Evolutionary conservation across 2,797 vertebrate species (phyloP), one percentile per base, ranked within the genome.

Genomic region (Nasua narica): DNA sequence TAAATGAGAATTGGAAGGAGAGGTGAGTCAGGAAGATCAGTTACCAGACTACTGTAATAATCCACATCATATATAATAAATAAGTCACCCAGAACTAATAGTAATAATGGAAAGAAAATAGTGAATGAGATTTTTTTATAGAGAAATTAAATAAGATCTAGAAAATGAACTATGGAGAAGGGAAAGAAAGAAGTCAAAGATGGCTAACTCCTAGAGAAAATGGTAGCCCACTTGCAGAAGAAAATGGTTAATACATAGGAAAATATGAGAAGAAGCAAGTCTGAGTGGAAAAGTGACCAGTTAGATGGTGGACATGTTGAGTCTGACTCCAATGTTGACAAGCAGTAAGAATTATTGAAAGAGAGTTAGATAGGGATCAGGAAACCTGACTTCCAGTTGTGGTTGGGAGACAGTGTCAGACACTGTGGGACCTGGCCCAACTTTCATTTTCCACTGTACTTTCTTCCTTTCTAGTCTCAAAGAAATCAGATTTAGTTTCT

Each of bases 121-220:
- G 77, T 70, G 43, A 70, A 60, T 40, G 32, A 87, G 10, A 79
- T 25, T 56, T 90, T 70, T 60, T 5, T 60, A 94, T n/a, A 46
- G 37, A 91, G 10, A 84, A 21, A 74, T 74, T 52, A 96, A 90
- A 46, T 90, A 92, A 72, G 27, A 96, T 43, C 62, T 90, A 19
- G 5, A 43, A 23, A 62, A 52, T 77, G 35, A 70, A 78, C 43
- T 56, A 2, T 52, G 48, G 16, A 84, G 56, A 90, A 67, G 48
- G 15, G 19, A 78, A 32, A 86, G 13, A 50, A 74, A 9, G 7
- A 29, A 77, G 25, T 90, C 50, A 67, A 79, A 85, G 15, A 56
- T 13, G 52, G 27, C 48, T 65, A 86, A 67, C 35, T 35, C 50
- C 35, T 19, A 4, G 27, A 83, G 21, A 81, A 87, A 40, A n/a